Percentiles rank a stretch among this genome's conserved stretches.
These are phyloP conservation scores for Formica selysi DNA, from an alignment of 1,140 invertebrate species.

Conservation along the genomic window DNA sequence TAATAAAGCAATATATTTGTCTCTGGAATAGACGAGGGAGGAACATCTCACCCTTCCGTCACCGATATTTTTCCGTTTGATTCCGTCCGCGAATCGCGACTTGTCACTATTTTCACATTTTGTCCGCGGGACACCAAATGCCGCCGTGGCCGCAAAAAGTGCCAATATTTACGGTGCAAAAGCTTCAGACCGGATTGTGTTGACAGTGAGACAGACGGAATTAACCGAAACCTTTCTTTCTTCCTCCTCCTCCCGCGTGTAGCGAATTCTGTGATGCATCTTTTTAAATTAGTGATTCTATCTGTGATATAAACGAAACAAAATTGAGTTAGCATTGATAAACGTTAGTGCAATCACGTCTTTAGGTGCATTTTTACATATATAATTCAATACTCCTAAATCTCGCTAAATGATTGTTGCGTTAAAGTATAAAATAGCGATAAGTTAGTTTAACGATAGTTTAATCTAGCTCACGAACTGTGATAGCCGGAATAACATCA, in stretches of 20 bases:
- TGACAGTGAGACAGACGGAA: not conserved
- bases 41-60: constrained; percentile 27
- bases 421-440: constrained; percentile 16
- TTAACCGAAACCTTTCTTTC: not conserved
- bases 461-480: constrained; percentile 35
- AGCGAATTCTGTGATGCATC: not conserved
- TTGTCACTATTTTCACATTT: constrained; percentile 55
- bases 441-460: constrained; percentile 38
- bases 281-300: not conserved
- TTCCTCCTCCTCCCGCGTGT: too few species aligned
- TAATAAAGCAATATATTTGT: constrained; percentile 49
- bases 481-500: constrained; percentile 1
- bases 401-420: constrained; percentile 22
- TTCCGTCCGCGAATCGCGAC: constrained; percentile 34
- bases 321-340: constrained; percentile 12
- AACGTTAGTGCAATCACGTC: constrained; percentile 13
- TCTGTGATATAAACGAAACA: not conserved
- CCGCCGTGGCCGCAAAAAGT: not conserved
- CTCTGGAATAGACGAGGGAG: constrained; percentile 15
- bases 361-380: not conserved
- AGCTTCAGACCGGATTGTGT: constrained; percentile 23
- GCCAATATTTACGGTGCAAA: constrained; percentile 45
- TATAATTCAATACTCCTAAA: constrained; percentile 36
- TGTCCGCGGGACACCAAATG: not conserved
- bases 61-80: constrained; percentile 55